These are phyloP conservation scores for Ormyrus labotus DNA, from an alignment of 2,888 invertebrate species.

Conservation along the genomic window DNA sequence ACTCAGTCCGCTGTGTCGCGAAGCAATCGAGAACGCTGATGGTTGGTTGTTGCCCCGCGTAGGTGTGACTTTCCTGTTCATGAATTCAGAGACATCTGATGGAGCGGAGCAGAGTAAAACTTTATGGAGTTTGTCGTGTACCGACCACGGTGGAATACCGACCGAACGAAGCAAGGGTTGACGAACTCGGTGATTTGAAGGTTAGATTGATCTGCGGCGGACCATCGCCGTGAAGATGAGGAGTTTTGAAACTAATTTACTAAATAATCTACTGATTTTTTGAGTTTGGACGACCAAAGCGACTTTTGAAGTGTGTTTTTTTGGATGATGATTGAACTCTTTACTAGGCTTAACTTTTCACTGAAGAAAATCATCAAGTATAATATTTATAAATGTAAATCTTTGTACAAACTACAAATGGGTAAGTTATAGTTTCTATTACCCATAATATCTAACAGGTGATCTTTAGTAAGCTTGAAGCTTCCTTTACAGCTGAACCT, in stretches of 20 bases:
- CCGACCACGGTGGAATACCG: no score
- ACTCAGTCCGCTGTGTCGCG: not conserved
- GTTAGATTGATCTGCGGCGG: no score
- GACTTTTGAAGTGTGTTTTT: not conserved
- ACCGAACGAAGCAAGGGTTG: no score
- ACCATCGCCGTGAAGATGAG: no score
- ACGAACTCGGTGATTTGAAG: no score
- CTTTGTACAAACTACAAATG: conserved; percentile 44
- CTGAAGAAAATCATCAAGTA: conserved; percentile 37
- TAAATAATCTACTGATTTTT: no score
- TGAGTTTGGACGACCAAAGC: no score
- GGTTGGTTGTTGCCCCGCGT: not conserved
- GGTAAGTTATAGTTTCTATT: conserved; percentile 36
- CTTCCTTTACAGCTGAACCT: conserved; percentile 25
- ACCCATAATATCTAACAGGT: not conserved
- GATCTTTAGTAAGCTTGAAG: not conserved
- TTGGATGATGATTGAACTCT: conserved; percentile 36
- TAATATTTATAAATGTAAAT: conserved; percentile 50
- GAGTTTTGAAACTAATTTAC: no score
- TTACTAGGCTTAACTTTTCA: conserved; percentile 8
- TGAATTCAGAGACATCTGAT: no score
- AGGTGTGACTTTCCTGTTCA: not conserved
- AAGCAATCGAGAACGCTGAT: not conserved
- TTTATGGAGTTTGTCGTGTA: no score
- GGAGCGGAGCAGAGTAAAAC: no score